These are phyloP conservation scores for Ectropis grisescens DNA, from an alignment of 1,140 invertebrate genomes.

Conservation along the genomic window DNA sequence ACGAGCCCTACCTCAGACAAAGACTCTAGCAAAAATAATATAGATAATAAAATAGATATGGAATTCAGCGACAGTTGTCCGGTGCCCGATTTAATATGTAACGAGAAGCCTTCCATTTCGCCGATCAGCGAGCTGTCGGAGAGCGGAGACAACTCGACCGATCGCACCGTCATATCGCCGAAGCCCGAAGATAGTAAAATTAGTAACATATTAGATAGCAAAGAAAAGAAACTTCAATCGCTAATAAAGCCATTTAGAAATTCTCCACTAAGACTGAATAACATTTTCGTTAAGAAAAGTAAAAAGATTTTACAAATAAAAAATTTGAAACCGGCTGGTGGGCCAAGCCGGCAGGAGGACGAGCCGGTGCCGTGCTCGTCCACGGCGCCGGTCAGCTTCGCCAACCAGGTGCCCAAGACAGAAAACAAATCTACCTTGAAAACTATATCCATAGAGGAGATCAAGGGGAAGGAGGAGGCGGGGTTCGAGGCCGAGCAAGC, in stretches of 20 bases:
- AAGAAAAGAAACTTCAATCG: constrained; percentile 17
- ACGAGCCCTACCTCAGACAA: constrained; percentile 40
- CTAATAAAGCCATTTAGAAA: constrained; percentile 20
- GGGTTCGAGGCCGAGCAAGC: constrained; percentile 55
- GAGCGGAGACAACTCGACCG: constrained; percentile 45
- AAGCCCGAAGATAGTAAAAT: constrained; percentile 22
- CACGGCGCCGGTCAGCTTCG: constrained; percentile 36
- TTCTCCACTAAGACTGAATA: constrained; percentile 47
- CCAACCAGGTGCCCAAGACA: constrained; percentile 28
- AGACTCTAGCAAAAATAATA: constrained; percentile 28
- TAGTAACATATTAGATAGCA: constrained; percentile 12
- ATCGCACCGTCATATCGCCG: constrained; percentile 28
- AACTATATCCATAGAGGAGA: constrained; percentile 64
- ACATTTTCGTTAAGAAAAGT: constrained; percentile 58
- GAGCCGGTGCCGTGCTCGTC: constrained; percentile 39
- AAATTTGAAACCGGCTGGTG: constrained; percentile 32
- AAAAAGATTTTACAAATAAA: constrained; percentile 64
- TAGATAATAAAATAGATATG: constrained; percentile 43
- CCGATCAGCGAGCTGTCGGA: constrained; percentile 65
- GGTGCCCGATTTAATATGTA: constrained; percentile 62
- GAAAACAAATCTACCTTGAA: constrained; percentile 31
- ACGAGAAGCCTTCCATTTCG: constrained; percentile 65
- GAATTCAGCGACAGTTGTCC: constrained; percentile 55
- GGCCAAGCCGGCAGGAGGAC: constrained; percentile 13
- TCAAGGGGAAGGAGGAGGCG: constrained; percentile 50